Conservation (phyloP, 2,797 vertebrate species). For the Falco biarmicus region DNA sequence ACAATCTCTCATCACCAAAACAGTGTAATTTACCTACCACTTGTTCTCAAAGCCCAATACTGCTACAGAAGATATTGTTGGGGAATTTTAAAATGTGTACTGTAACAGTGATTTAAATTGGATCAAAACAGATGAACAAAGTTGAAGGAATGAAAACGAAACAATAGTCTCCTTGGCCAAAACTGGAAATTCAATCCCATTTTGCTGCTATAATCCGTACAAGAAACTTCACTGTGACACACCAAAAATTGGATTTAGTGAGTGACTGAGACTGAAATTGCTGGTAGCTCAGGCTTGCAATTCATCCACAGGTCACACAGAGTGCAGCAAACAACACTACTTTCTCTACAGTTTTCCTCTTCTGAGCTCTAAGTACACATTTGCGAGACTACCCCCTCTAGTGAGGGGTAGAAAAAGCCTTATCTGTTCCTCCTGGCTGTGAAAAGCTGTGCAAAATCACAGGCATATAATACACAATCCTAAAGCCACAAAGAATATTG, state of each 20-base stretch:
- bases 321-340: constrained; percentile 5
- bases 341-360: neutral
- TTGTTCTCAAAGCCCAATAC: neutral
- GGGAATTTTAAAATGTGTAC: neutral
- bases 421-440: neutral
- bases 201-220: constrained; percentile 38
- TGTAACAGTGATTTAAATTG: neutral
- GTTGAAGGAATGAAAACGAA: neutral
- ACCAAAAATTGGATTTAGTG: constrained; percentile 20
- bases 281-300: constrained; percentile 5
- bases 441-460: neutral
- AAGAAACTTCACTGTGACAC: constrained; percentile 26
- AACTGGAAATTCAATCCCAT: constrained; percentile 20
- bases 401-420: neutral
- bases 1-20: neutral
- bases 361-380: neutral
- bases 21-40: neutral
- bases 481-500: neutral
- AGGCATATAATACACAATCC: neutral
- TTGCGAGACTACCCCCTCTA: neutral
- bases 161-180: neutral
- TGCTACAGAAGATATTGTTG: neutral
- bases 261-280: constrained; percentile 10
- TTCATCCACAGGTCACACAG: constrained; percentile 29
- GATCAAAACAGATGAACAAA: neutral